Evolutionary conservation across 2,113 vertebrate species (phyloP), one percentile per base, ranked within the genome.

Genomic region (Dermatemys mawii): DNA sequence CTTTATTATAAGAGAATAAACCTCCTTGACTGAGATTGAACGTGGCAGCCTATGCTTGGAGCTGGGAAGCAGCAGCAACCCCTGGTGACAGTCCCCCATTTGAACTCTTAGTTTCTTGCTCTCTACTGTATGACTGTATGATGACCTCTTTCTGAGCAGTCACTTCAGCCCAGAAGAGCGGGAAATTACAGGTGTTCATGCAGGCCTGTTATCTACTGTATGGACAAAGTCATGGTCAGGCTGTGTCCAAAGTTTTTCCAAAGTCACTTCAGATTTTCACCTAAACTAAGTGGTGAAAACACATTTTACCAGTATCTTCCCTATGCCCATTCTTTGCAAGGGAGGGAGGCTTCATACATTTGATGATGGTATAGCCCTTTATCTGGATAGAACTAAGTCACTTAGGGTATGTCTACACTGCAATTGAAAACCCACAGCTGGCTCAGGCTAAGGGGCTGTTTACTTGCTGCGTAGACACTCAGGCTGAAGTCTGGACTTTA

Each of bases 291-390:
- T 48, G 17, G 21, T 53, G 21, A 53, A 55, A 27, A 49, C 8
- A 1, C 4, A 5, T 81, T 90, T 67, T 41, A 63, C 5, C 19
- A 38, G 11, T 49, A 70, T 76, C 93, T 84, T 53, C 22, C 75
- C 70, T 67, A 41, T 84, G 81, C 0, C 10, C 13, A 11, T 8
- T 49, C 32, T 57, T 70, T 67, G 60, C 9, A n/a, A 67, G 60
- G 35, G 35, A 19, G 17, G 17, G 16, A n/a, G 22, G 1, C 10
- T 19, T 86, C 32, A 49, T 2, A 0, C 0, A 32, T 89, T 76
- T 84, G 19, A 78, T 78, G 82, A 87, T 2, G 8, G 46, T 10
- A 55, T 4, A 26, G 4, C 0, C 2, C 12, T 88, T 54, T 78
- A 60, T 3, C 3, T 80, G 10, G 80, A 32, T 0, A 83, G 5